Evolutionary conservation across 2,113 vertebrate species (phyloP).

Genomic region (Physeter macrocephalus): DNA sequence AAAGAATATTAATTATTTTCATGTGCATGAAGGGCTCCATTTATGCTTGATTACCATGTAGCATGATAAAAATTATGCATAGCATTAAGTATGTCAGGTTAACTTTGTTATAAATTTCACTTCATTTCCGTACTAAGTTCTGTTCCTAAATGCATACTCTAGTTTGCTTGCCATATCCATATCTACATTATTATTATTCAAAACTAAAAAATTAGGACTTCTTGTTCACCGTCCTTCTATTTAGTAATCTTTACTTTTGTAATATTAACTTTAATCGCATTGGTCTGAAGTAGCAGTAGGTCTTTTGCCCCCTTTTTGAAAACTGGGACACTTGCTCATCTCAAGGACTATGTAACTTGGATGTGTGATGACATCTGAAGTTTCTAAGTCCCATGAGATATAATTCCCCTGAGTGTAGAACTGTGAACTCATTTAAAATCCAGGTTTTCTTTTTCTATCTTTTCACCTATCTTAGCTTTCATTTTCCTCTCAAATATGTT

Average conservation of each 20-base stretch:
- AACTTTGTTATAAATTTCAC: slow-evolving; percentile 6
- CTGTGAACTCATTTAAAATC: slow-evolving; percentile 24
- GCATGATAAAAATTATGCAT: background rate
- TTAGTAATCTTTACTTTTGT: background rate
- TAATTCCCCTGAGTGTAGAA: background rate
- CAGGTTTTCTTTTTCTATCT: slow-evolving; percentile 6
- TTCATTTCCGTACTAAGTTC: background rate
- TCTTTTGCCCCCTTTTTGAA: background rate
- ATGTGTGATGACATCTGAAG: background rate
- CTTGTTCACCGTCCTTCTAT: background rate
- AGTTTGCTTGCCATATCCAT: background rate
- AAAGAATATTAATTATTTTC: background rate
- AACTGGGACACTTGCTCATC: background rate
- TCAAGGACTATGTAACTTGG: background rate
- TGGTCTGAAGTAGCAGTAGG: background rate
- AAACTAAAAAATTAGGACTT: background rate
- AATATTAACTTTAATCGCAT: background rate
- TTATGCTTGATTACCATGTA: background rate
- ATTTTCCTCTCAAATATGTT: background rate
- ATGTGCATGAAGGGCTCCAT: background rate
- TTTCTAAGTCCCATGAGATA: background rate
- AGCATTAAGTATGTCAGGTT: background rate
- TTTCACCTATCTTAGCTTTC: background rate
- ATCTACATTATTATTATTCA: background rate
- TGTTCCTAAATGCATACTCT: background rate